phyloP scores from a whole-genome alignment of 1,140 invertebrate genomes.

The Pemphigus obesinymphae region DNA sequence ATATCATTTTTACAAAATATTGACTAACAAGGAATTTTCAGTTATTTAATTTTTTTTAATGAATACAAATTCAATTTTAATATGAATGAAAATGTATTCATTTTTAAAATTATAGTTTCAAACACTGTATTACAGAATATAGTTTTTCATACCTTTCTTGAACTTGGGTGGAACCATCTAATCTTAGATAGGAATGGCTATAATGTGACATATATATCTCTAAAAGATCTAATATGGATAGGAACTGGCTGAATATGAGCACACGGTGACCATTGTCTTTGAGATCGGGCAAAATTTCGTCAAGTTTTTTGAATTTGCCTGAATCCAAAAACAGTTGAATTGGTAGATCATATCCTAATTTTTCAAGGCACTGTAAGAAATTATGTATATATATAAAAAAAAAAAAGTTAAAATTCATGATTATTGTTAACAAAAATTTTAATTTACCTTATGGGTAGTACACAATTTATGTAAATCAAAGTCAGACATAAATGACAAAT shows the following conservation, averaged over 20 bases:
- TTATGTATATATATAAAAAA: not conserved
- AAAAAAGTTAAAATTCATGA: not conserved
- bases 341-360: slow-evolving; percentile 56
- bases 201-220: slow-evolving; percentile 76
- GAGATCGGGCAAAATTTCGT: slow-evolving; percentile 69
- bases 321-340: slow-evolving; percentile 68
- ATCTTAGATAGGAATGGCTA: slow-evolving; percentile 66
- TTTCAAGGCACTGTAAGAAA: slow-evolving; percentile 43
- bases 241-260: slow-evolving; percentile 92
- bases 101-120: too few relatives aligned
- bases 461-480: slow-evolving; percentile 84
- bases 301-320: slow-evolving; percentile 80
- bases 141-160: slow-evolving; percentile 58
- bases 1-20: too few relatives aligned
- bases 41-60: too few relatives aligned
- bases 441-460: slow-evolving; percentile 46
- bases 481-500: slow-evolving; percentile 81
- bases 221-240: slow-evolving; percentile 84
- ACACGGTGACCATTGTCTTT: slow-evolving; percentile 71
- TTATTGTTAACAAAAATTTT: not conserved
- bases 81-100: too few relatives aligned
- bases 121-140: not conserved
- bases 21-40: too few relatives aligned
- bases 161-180: slow-evolving; percentile 82
- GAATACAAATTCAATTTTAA: too few relatives aligned